Evolutionary conservation across 2,113 vertebrate genomes (phyloP), one percentile per base, ranked within the genome.

Genomic region (Talpa occidentalis): DNA sequence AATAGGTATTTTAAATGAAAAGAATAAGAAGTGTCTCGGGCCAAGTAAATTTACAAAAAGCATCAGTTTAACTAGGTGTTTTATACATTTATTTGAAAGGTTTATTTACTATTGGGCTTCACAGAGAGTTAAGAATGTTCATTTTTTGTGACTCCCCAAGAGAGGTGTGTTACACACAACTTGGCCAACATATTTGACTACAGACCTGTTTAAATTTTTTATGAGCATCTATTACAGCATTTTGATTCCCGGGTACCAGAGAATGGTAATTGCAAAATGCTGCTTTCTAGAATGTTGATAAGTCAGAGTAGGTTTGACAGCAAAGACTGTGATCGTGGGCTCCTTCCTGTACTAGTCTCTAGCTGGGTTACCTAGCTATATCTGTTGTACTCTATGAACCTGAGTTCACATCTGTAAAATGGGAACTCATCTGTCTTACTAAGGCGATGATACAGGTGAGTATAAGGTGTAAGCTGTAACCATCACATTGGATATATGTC

Each of bases 1-100:
- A 90, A 80, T 88, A 88, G 56, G 2, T 52, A 91, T 81, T 94
- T 90, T 70, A 89, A 94, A 12, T 78, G 62, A 81, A 91, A 84
- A 81, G 28, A 10, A n/a, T 77, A 83, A 40, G 76, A 40, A 37
- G 19, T 22, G 19, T 85, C 59, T 35, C 84, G 66, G 6, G 22
- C 47, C 42, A 93, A 91, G 70, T 64, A 83, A 83, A 79, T 15
- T 78, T 95, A 30, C 11, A 67, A 77, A 56, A 62, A 91, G 56
- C 6, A 77, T 19, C 28, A 49, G 9, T 59, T 83, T 94, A 90
- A 83, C 32, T 12, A 4, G 2, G 35, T 28, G 28, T 28, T 85
- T 85, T 44, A 64, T 70, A 90, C 32, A 90, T 78, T 35, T 90
- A 67, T 28, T 62, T 73, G 82, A 60, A 30, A 87, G 62, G 10